Conservation (phyloP, 2,888 invertebrate genomes). For the Leucozona laternaria region DNA sequence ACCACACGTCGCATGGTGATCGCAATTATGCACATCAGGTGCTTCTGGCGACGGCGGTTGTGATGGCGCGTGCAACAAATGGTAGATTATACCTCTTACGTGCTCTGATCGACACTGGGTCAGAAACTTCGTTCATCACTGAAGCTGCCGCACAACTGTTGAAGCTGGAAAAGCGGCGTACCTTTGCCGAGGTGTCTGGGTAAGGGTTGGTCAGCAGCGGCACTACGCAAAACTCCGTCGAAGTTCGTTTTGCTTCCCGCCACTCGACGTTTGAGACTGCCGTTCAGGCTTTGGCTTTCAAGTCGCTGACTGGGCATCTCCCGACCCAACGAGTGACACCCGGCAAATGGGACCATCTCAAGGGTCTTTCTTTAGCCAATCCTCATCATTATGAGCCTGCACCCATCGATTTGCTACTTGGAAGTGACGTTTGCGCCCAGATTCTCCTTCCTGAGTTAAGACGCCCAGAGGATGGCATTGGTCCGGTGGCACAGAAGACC, state of each 20-base stretch:
- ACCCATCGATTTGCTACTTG: constrained; percentile 12
- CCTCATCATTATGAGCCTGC: not conserved
- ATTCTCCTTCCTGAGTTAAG: too few species aligned
- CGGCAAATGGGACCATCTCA: constrained; percentile 20
- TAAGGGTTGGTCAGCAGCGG: constrained; percentile 39
- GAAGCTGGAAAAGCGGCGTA: not conserved
- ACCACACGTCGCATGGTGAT: not conserved
- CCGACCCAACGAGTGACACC: constrained; percentile 16
- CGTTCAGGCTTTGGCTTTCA: constrained; percentile 34
- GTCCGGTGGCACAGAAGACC: constrained; percentile 13
- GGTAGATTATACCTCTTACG: not conserved
- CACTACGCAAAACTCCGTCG: constrained; percentile 13
- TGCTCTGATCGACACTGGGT: constrained; percentile 3
- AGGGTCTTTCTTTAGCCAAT: constrained; percentile 16
- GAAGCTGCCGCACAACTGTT: not conserved
- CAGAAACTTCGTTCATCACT: constrained; percentile 18
- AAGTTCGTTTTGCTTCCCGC: constrained; percentile 8
- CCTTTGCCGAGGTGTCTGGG: constrained; percentile 32
- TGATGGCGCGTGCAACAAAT: not conserved
- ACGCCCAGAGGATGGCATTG: not conserved
- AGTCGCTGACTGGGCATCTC: constrained; percentile 42
- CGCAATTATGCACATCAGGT: not conserved
- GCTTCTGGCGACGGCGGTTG: constrained; percentile 4
- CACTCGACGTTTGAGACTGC: constrained; percentile 25
- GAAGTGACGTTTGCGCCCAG: too few species aligned